Base-by-base conservation (phyloP, 2,888 invertebrate genomes). In the Axea sp. region DNA sequence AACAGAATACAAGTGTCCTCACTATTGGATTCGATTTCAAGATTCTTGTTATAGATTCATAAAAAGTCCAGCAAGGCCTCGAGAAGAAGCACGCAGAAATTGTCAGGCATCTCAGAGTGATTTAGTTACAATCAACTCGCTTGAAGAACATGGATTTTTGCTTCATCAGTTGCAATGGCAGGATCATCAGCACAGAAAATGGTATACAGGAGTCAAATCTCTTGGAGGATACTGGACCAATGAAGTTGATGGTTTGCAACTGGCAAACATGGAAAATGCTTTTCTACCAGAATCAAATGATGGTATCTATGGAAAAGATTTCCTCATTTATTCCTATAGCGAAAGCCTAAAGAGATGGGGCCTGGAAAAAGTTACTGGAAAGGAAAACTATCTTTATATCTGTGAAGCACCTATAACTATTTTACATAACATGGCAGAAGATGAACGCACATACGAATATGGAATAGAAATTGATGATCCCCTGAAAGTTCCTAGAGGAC, bases 31-130 rank as follows among this genome's bases (percentile, higher is more conserved):
- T n/a, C 91, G 92, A 19, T 95, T 91, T 83, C 91, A 93, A 76
- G 92, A 93, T 71, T 92, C 93, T 0, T 98, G 98, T 87, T 97
- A 96, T 86, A 92, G 95, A 47, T 98, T 97, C 83, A 94, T 95
- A 1, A 94, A 95, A 82, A 96, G 96, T 2, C 97, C 97, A 0
- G 91, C 92, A 79, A 93, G 93, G 59, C 92, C 92, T 31, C 92
- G 93, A 82, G 92, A 92, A 79, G 96, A 96, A 80, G 96, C 97
- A 0, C 91, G 93, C 78, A 92, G 92, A 81, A 94, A 95, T 78
- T 97, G 97, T 84, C 92, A 91, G 85, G 94, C 95, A 0, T 94
- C 93, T 80, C 93, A 93, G 81, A 92, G 95, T 0, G 95, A 96
- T 83, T 88, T 97, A 51, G 89, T 94, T 0, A 92, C 94, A 73